Evolutionary conservation across 2,113 vertebrate genomes (phyloP), one percentile per base, ranked within the genome.

Genomic region (Leucopsar rothschildi): DNA sequence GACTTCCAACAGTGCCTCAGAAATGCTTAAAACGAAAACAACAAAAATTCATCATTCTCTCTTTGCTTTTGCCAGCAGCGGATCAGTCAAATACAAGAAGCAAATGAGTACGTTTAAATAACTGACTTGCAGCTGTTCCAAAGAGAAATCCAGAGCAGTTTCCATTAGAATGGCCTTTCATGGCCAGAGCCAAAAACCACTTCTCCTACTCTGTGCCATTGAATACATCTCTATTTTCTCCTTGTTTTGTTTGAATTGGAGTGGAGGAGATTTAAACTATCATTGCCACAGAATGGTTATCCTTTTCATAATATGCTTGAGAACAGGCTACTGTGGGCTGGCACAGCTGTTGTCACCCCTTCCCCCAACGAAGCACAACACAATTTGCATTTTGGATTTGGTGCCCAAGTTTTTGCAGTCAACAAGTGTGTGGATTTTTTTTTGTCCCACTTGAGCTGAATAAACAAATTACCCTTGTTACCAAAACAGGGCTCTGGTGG

Each of bases 51-150:
- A 69, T 87, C 70, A 42, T 72, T 72, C 29, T 71, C 69, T 86
- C 66, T 94, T 90, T 96, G 94, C 91, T 85, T 96, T 93, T 93
- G 84, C 90, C 94, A 97, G 92, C 82, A 97, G 69, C 77, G 37
- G 66, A 78, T 95, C 64, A 90, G 85, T 53, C 85, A 97, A 95
- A 94, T 73, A 75, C 73, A 94, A 94, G 90, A 92, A 95, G 77
- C 94, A 96, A 97, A 96, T 93, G 68, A 95, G 88, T 95, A 92
- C 42, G 28, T 96, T 96, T 85, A 94, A 95, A 69, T 94, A 95
- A 84, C 95, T 97, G 90, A 72, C 64, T 81, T 93, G 86, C 40
- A 88, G 96, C 96, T 95, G 93, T 96, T 97, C 84, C 83, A 77
- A 91, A 90, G 44, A 96, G 82, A 92, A 97, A 91, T 91, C 64